Base-by-base conservation (phyloP, 2,797 vertebrate species). In the Coregonus ussuriensis region DNA sequence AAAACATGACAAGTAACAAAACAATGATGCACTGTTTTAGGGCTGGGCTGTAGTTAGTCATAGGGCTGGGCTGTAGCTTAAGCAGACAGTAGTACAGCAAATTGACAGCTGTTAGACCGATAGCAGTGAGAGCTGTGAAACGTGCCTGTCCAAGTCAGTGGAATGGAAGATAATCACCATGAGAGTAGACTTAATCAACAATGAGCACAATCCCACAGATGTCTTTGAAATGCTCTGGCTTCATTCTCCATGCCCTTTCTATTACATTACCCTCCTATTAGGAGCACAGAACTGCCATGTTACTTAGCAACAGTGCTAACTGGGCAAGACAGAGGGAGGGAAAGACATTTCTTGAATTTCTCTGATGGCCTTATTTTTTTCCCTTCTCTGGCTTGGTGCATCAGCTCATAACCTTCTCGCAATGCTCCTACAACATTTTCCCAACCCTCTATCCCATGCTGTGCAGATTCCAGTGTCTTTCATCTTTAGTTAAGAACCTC, bases 301-400 rank as follows among this genome's bases (percentile, higher is more conserved):
- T 83, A 80, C 79, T 79, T 82, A 21, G 83, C 78, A 81, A 79
- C 81, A 59, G 63, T 41, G 0, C 25, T 18, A 54, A 47, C 59
- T 51, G 68, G 62, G 70, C 69, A 62, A 52, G 59, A 21, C 21
- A 52, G 29, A 53, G 74, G 33, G 70, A 35, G 51, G 33, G 68
- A 62, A 41, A 15, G 21, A 29, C 3, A 51, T 35, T 25, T 25
- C 25, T 25, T 25, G 25, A 25, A 25, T 25, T 74, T 52, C 6
- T 37, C 66, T 3, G 25, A 62, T 13, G 15, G 33, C 3, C 11
- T 18, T 13, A 1, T 47, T 66, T 56, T 25, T 29, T 29, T 62
- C 6, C 18, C 54, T 66, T 18, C 13, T n/a, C 25, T 29, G 41
- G 3, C 29, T 4, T 37, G 33, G 51, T 29, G 16, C 31, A 15